Evolutionary conservation across 2,888 invertebrate genomes (phyloP), one percentile per base, ranked within the genome.

Genomic region (Odontothrips loti): DNA sequence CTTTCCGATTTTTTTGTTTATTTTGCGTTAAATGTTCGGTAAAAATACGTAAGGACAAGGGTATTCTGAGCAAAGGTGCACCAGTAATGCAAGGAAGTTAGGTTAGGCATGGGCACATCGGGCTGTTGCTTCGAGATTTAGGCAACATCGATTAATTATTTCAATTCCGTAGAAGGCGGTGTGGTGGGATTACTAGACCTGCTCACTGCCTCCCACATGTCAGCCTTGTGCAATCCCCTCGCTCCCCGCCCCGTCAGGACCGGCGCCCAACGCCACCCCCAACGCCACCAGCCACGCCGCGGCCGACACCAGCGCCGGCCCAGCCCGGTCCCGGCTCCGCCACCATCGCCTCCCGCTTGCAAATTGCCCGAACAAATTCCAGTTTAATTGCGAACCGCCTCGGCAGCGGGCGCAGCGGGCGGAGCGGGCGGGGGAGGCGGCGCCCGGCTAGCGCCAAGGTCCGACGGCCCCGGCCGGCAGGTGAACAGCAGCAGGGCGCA

Each of bases 351-450:
- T n/a, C 34, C 34, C 34, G 34, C 34, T 11, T 9, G 68, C 68
- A 75, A 75, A 75, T 75, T 75, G 68, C 68, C 68, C 68, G 68
- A 27, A 75, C 68, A 75, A 75, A 75, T 75, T 75, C 68, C 68
- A 12, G 68, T 75, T 75, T 75, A 75, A 75, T 75, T 75, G 68
- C 68, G 68, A 1, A n/a, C 58, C 34, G 58, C 58, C 34, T 43
- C 34, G 34, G 34, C 34, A 17, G 58, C n/a, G 58, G 58, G n/a
- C 6, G 17, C 0, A 58, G 15, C 0, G 15, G 58, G 58, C 6
- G 17, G 58, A 6, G 58, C 15, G 6, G 51, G 51, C 51, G 51
- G 51, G 6, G 34, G 34, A 2, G 34, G 34, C 34, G 34, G 2
- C 6, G 34, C 34, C 34, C 34, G 34, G 34, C 34, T 43, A 43